Evolutionary conservation across 2,113 vertebrate genomes (phyloP).

Genomic region (Pyxicephalus adspersus): DNA sequence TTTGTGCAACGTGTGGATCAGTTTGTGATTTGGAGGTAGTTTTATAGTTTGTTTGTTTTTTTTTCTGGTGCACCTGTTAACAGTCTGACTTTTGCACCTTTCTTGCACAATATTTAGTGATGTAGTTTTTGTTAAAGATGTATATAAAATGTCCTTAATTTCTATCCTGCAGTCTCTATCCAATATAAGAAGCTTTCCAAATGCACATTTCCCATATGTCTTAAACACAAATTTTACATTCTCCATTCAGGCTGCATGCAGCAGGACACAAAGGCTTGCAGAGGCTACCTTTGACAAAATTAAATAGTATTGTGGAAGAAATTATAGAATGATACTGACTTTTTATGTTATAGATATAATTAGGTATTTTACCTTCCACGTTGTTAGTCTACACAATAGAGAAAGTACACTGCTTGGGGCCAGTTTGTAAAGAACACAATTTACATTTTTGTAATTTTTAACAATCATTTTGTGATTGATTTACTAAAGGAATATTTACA

Average conservation of each 20-base stretch:
- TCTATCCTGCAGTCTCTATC: background rate
- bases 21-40: slow-evolving; percentile 2
- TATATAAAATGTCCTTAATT: background rate
- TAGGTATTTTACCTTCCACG: no score
- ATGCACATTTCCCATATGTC: background rate
- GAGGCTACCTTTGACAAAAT: no score
- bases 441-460: no score
- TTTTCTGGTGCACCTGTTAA: background rate
- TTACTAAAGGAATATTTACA: no score
- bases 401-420: no score
- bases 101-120: slow-evolving; percentile 3
- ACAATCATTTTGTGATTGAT: no score
- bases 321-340: no score
- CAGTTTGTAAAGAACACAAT: no score
- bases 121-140: background rate
- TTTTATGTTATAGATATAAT: no score
- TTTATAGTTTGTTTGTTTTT: background rate
- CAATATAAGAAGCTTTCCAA: background rate
- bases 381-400: no score
- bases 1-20: slow-evolving; percentile 32
- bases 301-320: no score
- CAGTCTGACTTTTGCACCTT: background rate
- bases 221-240: background rate
- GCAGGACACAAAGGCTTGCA: no score
- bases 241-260: background rate